Conservation (phyloP, 2,113 vertebrate species). For the Chionodraco myersi region DNA sequence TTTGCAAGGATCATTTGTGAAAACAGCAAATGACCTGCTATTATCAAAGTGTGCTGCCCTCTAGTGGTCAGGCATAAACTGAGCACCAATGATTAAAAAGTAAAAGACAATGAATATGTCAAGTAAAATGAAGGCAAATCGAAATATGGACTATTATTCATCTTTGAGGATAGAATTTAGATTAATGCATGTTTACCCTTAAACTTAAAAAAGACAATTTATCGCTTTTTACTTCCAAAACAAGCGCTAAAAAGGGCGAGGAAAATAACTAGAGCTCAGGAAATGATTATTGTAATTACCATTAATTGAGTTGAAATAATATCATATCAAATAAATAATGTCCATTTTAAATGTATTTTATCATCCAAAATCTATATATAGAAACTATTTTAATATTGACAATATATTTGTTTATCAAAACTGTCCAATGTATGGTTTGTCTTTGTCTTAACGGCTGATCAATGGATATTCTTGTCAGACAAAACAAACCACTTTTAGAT, state of each 20-base stretch:
- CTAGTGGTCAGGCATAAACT: slow-evolving; percentile 37
- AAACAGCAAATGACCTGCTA: neutral
- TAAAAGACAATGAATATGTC: neutral
- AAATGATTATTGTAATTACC: neutral
- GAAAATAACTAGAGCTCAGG: neutral
- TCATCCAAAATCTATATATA: neutral
- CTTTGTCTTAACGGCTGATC: neutral
- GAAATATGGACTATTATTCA: neutral
- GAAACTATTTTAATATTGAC: neutral
- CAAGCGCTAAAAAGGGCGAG: neutral
- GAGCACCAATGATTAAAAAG: neutral
- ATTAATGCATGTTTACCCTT: neutral
- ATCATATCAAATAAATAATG: too few species aligned
- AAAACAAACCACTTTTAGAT: neutral
- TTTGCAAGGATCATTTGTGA: neutral
- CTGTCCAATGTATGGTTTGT: neutral
- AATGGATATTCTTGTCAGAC: neutral
- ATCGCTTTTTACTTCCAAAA: neutral
- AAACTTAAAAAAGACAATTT: neutral
- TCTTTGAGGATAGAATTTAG: neutral
- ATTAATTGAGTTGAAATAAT: neutral
- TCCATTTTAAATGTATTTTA: neutral
- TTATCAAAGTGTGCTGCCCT: slow-evolving; percentile 54
- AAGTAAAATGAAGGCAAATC: neutral
- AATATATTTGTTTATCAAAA: neutral